Percentiles rank a stretch among this genome's conserved stretches.
phyloP scores from a whole-genome alignment of 1,140 invertebrate genomes.

The Microvelia longipes region DNA sequence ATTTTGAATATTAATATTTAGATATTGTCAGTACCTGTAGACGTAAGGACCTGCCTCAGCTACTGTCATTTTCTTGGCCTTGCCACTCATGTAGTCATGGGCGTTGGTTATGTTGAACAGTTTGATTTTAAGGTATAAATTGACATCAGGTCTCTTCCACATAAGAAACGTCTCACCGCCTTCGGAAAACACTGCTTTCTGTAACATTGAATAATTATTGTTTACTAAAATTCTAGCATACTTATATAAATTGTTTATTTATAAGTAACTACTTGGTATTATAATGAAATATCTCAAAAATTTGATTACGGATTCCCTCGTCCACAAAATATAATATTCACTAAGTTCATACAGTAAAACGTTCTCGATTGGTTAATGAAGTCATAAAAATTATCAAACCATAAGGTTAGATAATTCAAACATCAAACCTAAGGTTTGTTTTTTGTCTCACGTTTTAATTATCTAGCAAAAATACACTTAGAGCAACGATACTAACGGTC shows the following conservation, averaged over 20 bases:
- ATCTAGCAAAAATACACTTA: too few species aligned
- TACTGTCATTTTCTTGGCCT: constrained; percentile 51
- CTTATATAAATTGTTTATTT: background rate
- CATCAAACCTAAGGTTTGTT: too few species aligned
- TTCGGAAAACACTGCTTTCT: constrained; percentile 54
- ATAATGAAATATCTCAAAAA: background rate
- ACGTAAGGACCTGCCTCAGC: constrained; percentile 77
- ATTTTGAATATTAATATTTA: too few species aligned
- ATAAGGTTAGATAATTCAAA: too few species aligned
- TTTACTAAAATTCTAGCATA: background rate
- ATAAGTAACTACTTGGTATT: background rate
- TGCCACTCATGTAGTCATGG: constrained; percentile 54
- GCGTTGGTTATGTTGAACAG: constrained; percentile 80
- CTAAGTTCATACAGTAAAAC: too few species aligned
- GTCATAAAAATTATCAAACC: too few species aligned
- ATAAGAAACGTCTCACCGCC: constrained; percentile 67
- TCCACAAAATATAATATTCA: too few species aligned
- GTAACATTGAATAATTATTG: constrained; percentile 17
- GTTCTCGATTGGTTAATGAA: too few species aligned
- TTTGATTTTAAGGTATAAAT: constrained; percentile 67
- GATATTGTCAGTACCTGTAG: constrained; percentile 57
- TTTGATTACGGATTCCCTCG: too few species aligned
- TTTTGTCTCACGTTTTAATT: too few species aligned
- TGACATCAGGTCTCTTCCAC: constrained; percentile 68
- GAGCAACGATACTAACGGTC: too few species aligned